These are phyloP conservation scores for Anguilla japonica DNA, from an alignment of 2,113 vertebrate species.

Conservation along the genomic window DNA sequence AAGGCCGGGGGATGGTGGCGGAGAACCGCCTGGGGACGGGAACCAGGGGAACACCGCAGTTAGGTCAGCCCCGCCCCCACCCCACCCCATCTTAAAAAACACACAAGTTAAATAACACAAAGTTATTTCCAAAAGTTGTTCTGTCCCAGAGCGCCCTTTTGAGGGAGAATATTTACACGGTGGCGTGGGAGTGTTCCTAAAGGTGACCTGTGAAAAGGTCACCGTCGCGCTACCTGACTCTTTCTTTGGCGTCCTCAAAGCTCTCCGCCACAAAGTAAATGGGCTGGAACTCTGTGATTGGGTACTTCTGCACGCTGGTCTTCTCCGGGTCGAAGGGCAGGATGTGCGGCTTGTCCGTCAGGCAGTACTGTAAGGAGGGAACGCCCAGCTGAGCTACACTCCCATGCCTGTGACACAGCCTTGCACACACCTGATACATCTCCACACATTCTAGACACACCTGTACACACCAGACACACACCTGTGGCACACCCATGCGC, in stretches of 20 bases:
- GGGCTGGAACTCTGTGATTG: constrained; percentile 86
- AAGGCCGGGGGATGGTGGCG: constrained; percentile 92
- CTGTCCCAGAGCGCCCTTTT: no score
- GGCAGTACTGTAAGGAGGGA: constrained; percentile 65
- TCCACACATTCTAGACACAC: no score
- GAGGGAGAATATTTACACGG: background rate
- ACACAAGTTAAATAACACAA: no score
- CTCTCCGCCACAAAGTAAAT: constrained; percentile 85
- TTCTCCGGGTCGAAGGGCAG: constrained; percentile 80
- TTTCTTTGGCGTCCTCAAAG: constrained; percentile 86
- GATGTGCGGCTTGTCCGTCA: constrained; percentile 76
- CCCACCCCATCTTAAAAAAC: no score
- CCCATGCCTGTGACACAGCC: no score
- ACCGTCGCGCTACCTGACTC: constrained; percentile 75
- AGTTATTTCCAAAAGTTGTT: no score
- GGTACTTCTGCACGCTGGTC: constrained; percentile 81
- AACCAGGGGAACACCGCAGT: constrained; percentile 8
- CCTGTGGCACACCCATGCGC: no score
- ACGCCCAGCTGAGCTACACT: background rate
- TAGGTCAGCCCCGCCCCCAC: background rate
- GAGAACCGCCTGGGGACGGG: constrained; percentile 84
- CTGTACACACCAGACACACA: no score
- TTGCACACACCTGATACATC: no score
- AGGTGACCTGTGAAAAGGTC: background rate
- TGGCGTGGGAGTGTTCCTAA: background rate